These are phyloP conservation scores for Brienomyrus brachyistius DNA, from an alignment of 2,113 vertebrate species.

Conservation along the genomic window DNA sequence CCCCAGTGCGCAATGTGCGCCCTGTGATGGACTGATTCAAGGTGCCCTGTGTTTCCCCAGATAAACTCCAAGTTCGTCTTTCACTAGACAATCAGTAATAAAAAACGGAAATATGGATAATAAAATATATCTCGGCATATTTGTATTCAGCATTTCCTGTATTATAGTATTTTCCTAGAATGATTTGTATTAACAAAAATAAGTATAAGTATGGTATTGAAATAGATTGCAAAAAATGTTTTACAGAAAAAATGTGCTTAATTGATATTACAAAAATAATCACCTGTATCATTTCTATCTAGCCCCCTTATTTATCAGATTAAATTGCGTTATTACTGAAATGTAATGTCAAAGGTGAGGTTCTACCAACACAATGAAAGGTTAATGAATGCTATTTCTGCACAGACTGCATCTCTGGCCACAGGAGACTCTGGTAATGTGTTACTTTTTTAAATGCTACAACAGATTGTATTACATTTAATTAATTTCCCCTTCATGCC, in stretches of 20 bases:
- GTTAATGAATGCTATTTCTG: slow-evolving; percentile 36
- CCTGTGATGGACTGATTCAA: not conserved
- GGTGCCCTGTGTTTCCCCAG: not conserved
- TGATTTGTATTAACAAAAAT: not conserved
- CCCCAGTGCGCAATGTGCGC: not conserved
- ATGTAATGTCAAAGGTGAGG: slow-evolving; percentile 20
- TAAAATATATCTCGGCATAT: not conserved
- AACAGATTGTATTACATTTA: slow-evolving; percentile 7
- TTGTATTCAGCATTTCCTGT: not conserved
- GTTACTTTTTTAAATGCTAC: slow-evolving; percentile 11
- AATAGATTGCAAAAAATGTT: not conserved
- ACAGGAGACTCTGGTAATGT: slow-evolving; percentile 15
- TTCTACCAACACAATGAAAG: slow-evolving; percentile 31
- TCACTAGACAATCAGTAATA: not conserved
- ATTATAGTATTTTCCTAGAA: not conserved
- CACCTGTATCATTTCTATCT: not conserved
- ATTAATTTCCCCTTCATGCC: not conserved
- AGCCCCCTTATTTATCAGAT: slow-evolving; percentile 7
- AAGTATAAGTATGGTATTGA: not conserved
- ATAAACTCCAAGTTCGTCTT: not conserved
- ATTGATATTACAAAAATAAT: not conserved
- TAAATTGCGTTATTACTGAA: slow-evolving; percentile 22
- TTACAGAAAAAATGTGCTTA: not conserved
- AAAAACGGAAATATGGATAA: not conserved
- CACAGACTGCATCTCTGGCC: not conserved